A percentile compares a stretch with the other conserved stretches of the same genome.
Evolutionary conservation across 1,140 invertebrate species (phyloP).

Genomic region (Coptotermes formosanus): DNA sequence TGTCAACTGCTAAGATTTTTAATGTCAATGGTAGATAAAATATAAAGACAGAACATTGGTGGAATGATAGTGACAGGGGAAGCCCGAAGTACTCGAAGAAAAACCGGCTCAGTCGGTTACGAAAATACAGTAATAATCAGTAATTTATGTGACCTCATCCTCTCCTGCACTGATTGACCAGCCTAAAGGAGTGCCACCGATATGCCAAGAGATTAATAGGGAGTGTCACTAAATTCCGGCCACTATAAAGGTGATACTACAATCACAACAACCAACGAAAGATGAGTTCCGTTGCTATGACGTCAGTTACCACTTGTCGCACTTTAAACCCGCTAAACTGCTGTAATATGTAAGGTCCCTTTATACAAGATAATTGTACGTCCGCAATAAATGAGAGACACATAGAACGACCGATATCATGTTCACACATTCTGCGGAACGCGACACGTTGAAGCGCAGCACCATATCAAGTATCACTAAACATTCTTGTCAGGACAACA

Average conservation of each 20-base stretch:
- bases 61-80: too few relatives aligned
- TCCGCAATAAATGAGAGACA: neutral
- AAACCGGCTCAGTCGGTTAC: too few relatives aligned
- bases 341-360: neutral
- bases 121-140: too few relatives aligned
- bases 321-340: neutral
- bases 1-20: too few relatives aligned
- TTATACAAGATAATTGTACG: slow-evolving; percentile 1
- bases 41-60: too few relatives aligned
- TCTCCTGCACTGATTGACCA: neutral
- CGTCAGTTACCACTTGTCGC: neutral
- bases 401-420: neutral
- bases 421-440: neutral
- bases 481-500: too few relatives aligned
- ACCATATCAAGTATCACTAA: too few relatives aligned
- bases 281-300: neutral
- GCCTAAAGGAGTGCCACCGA: neutral
- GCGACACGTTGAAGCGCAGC: too few relatives aligned
- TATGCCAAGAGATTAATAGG: neutral
- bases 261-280: neutral
- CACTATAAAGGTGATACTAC: neutral
- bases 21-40: too few relatives aligned
- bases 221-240: neutral
- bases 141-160: too few relatives aligned
- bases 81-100: too few relatives aligned